Evolutionary conservation across 2,113 vertebrate species (phyloP).

Genomic region (Xerus inauris): DNA sequence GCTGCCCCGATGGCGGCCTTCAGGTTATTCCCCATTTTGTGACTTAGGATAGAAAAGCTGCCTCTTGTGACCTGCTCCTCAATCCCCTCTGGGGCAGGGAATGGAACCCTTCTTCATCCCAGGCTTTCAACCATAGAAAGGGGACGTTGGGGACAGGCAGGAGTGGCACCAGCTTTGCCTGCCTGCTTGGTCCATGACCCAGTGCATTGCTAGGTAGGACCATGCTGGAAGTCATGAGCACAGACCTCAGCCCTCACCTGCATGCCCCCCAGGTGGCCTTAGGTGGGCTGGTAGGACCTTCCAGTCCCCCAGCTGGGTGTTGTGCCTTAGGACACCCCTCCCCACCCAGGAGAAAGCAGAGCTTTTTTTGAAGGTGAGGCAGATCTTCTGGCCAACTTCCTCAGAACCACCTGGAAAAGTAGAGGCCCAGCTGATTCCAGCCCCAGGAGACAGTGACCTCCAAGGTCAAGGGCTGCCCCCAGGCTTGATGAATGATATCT

Average conservation of each 20-base stretch:
- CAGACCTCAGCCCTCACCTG: neutral
- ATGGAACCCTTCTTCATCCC: rapidly evolving
- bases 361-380: neutral
- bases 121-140: neutral
- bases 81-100: neutral
- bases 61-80: neutral
- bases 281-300: neutral
- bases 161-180: rapidly evolving
- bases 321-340: neutral
- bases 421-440: neutral
- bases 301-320: neutral
- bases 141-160: rapidly evolving
- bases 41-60: neutral
- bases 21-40: rapidly evolving
- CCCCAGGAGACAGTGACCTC: neutral
- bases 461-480: neutral
- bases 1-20: neutral
- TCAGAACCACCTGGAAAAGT: rapidly evolving
- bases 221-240: neutral
- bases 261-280: neutral
- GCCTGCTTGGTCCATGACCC: neutral
- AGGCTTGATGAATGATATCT: neutral
- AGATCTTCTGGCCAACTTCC: neutral
- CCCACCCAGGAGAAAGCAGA: rapidly evolving
- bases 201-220: neutral